Evolutionary conservation across 2,113 vertebrate species (phyloP).

Genomic region (Ahaetulla prasina): DNA sequence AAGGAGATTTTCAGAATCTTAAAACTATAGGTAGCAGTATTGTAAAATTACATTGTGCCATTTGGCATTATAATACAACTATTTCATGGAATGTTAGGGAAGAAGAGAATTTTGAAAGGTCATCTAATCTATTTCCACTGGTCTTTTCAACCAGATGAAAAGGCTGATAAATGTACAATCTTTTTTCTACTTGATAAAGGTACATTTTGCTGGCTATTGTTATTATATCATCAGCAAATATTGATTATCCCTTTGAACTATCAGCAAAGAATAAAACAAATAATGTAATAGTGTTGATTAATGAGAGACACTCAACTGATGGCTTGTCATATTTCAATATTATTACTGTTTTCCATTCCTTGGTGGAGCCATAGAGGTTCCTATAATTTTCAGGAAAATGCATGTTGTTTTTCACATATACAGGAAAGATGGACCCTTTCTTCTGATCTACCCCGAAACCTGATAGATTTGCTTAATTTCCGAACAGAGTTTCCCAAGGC

Average conservation of each 20-base stretch:
- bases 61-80: background rate
- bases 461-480: background rate
- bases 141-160: background rate
- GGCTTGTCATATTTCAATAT: constrained; percentile 6
- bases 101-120: constrained; percentile 2
- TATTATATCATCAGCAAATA: background rate
- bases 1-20: background rate
- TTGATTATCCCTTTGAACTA: background rate
- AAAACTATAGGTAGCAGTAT: background rate
- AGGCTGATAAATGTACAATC: background rate
- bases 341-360: background rate
- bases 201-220: background rate
- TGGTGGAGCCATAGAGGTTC: background rate
- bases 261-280: constrained; percentile 1
- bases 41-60: background rate
- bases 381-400: constrained; percentile 18
- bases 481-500: background rate
- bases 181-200: background rate
- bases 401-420: background rate
- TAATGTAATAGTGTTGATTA: constrained; percentile 10
- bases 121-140: constrained; percentile 15
- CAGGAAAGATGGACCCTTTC: background rate
- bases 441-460: background rate
- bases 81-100: background rate
- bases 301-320: constrained; percentile 4